phyloP scores from a whole-genome alignment of 2,888 invertebrate species.

The Phaedon cochleariae region DNA sequence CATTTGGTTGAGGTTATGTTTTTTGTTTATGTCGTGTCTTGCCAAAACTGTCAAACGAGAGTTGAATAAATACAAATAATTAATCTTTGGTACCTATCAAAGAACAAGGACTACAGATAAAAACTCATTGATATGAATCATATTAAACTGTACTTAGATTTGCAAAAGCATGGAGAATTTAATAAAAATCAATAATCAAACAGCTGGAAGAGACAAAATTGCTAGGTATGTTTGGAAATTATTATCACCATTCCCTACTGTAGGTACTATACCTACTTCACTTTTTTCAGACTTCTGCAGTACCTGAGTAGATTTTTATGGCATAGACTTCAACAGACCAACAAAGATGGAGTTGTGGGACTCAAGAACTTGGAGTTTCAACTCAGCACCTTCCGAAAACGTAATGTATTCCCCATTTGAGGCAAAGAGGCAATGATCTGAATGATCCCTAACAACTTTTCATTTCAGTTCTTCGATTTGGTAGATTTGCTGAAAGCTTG shows the following conservation, averaged over 20 bases:
- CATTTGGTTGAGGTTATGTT: too few species aligned
- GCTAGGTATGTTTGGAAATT: constrained; percentile 56
- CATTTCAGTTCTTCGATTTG: constrained; percentile 82
- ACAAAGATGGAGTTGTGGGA: constrained; percentile 74
- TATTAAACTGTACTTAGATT: too few species aligned
- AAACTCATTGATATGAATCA: constrained; percentile 7
- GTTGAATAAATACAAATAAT: too few species aligned
- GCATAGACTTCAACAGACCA: constrained; percentile 75
- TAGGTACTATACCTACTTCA: constrained; percentile 8
- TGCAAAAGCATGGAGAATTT: constrained; percentile 59
- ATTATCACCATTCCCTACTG: not conserved
- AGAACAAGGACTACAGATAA: not conserved
- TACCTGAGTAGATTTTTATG: constrained; percentile 83
- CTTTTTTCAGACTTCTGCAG: constrained; percentile 74
- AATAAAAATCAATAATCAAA: constrained; percentile 63
- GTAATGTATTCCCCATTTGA: constrained; percentile 67
- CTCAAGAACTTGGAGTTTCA: constrained; percentile 84
- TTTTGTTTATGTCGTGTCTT: too few species aligned
- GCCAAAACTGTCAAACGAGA: too few species aligned
- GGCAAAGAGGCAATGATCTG: not conserved
- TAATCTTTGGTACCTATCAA: too few species aligned
- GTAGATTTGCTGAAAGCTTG: constrained; percentile 83
- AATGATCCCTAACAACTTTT: not conserved
- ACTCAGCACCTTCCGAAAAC: constrained; percentile 85
- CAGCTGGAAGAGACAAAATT: constrained; percentile 64